Percentiles rank a stretch among this genome's conserved stretches.
These are phyloP conservation scores for Ceratina australensis DNA, from an alignment of 1,140 invertebrate species.

Conservation along the genomic window DNA sequence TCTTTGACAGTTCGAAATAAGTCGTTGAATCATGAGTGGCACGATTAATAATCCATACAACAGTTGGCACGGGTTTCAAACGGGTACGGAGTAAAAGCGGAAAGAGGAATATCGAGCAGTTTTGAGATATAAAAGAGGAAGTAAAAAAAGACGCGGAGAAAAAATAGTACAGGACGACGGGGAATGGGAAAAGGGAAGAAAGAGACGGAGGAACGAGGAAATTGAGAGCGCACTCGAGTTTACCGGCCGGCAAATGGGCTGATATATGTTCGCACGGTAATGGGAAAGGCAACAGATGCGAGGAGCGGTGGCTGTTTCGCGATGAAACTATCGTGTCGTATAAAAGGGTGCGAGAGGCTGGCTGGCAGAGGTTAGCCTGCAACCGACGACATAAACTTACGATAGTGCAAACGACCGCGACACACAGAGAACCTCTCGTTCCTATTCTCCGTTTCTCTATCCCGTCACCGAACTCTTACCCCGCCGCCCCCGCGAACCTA, in stretches of 20 bases:
- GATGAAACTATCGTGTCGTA: conserved; percentile 70
- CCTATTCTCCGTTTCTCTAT: conserved; percentile 19
- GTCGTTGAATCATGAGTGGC: no score
- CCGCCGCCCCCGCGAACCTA: conserved; percentile 13
- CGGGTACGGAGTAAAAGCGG: not conserved
- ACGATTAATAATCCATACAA: no score
- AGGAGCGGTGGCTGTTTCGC: conserved; percentile 66
- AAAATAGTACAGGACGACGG: not conserved
- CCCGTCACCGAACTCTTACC: not conserved
- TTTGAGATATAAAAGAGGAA: not conserved
- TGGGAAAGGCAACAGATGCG: conserved; percentile 73
- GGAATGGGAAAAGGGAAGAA: not conserved
- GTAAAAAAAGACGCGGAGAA: not conserved
- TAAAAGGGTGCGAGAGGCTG: conserved; percentile 51
- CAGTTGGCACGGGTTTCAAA: no score
- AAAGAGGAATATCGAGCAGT: not conserved
- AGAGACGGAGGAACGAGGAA: not conserved
- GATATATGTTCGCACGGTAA: conserved; percentile 63
- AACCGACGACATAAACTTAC: conserved; percentile 70
- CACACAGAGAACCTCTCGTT: conserved; percentile 6
- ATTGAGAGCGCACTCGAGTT: conserved; percentile 62
- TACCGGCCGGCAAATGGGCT: conserved; percentile 63
- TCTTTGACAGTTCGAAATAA: no score
- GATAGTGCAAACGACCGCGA: conserved; percentile 68
- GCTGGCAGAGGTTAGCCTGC: conserved; percentile 50